These are phyloP conservation scores for Stenopsyche tienmushanensis DNA, from an alignment of 1,140 invertebrate genomes.

Conservation along the genomic window DNA sequence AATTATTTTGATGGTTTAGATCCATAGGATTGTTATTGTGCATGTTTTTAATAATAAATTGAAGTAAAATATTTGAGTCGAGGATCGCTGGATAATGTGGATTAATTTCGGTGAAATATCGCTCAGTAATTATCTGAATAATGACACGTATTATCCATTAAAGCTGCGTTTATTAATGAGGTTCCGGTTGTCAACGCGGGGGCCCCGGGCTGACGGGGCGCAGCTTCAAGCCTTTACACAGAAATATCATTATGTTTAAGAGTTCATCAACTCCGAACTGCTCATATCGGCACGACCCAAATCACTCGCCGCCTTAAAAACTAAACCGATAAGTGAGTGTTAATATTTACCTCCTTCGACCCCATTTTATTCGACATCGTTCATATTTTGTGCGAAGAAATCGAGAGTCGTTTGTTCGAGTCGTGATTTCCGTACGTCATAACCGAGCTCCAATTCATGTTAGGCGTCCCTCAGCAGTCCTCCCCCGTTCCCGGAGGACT, in stretches of 20 bases:
- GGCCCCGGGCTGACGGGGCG: not conserved
- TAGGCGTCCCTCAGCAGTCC: not conserved
- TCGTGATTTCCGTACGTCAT: no score
- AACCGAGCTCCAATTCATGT: no score
- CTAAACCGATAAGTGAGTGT: no score
- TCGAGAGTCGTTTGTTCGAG: no score
- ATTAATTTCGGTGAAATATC: constrained; percentile 24
- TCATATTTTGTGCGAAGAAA: not conserved
- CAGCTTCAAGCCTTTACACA: constrained; percentile 23
- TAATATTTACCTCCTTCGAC: no score
- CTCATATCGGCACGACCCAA: not conserved
- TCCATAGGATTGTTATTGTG: no score
- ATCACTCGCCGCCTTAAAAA: no score
- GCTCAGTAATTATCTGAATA: constrained; percentile 28
- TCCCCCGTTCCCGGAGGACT: constrained; percentile 13
- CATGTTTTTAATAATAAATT: no score
- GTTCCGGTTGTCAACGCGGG: constrained; percentile 26
- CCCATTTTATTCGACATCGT: no score
- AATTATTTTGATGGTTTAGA: no score
- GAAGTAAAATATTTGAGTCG: no score
- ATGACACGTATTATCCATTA: constrained; percentile 32
- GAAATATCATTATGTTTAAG: constrained; percentile 26
- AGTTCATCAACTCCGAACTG: not conserved
- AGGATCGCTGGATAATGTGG: no score
- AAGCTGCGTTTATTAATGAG: constrained; percentile 32